Conservation (phyloP, 2,113 vertebrate genomes). For the Cynopterus brachyotis region DNA sequence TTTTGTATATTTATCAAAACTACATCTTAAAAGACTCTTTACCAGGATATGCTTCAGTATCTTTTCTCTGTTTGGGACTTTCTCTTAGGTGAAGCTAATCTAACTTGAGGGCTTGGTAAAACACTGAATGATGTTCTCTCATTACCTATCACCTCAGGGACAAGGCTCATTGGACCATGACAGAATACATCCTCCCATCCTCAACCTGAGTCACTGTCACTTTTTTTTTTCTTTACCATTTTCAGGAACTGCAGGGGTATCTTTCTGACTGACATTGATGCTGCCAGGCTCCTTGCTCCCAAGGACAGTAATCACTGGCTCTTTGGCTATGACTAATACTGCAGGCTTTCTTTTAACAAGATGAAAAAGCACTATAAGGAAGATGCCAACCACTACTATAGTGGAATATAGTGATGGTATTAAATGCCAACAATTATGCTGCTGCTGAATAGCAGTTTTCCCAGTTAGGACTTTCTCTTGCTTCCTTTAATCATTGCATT, state of each 20-base stretch:
- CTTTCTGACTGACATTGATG: constrained; percentile 11
- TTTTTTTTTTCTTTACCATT: not conserved
- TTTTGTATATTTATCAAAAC: not conserved
- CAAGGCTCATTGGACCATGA: not conserved
- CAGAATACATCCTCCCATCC: not conserved
- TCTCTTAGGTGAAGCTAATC: not conserved
- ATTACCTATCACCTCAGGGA: constrained; percentile 30
- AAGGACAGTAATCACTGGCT: not conserved
- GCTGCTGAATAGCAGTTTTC: not conserved
- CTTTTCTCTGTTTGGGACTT: not conserved
- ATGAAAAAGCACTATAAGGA: not conserved
- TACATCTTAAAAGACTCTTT: not conserved
- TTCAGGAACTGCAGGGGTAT: not conserved
- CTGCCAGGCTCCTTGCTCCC: not conserved
- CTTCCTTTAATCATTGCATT: not conserved
- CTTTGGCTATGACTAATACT: not conserved
- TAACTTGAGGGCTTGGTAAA: not conserved
- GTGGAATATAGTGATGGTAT: not conserved
- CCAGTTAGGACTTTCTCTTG: not conserved
- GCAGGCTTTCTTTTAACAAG: not conserved
- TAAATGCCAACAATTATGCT: not conserved
- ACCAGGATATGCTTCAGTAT: not conserved
- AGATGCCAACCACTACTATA: not conserved
- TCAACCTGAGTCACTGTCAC: not conserved
- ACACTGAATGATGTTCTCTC: not conserved